Base-by-base conservation (phyloP, 1,140 invertebrate species). In the Aporrectodea caliginosa region DNA sequence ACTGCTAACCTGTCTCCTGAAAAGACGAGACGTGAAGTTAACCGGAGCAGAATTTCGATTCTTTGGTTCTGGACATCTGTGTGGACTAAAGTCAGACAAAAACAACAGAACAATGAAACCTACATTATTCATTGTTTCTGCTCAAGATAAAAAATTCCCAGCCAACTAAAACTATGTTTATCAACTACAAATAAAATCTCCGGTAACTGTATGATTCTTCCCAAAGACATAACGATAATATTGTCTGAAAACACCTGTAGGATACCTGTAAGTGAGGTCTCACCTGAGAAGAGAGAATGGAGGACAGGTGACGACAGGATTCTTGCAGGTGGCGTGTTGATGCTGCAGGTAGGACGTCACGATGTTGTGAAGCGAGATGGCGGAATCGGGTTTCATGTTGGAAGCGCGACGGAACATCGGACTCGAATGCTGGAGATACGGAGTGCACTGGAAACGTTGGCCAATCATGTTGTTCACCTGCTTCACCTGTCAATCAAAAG, bases 341-440 rank as follows among this genome's bases (percentile, higher is more conserved):
- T 98, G 97, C 69, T 95, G 93, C 68, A 98, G 90, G 89, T 98
- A 98, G 88, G 97, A 95, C 0, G 94, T 97, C 68, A 98, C 94
- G 86, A 98, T 98, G 33, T 93, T 93, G 86, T 97, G 94, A 30
- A 98, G 89, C 0, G 93, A 93, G 29, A 95, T 91, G 1, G 87
- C 87, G 79, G 83, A 90, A 82, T 84, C 85, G 82, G 82, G 83
- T 88, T 88, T 58, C 1, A 35, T 79, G 33, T n/a, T 69, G n/a
- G 43, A 68, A 32, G 1, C 29, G 6, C 43, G 6, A 12, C 43
- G 43, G 6, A 58, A 12, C 6, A 58, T 22, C 43, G 43, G 43
- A 58, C 43, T 58, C n/a, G n/a, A n/a, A n/a, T n/a, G n/a, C n/a
- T n/a, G n/a, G 6, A 12, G 43, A 58, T 58, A 58, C 22, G 43